Evolutionary conservation across 2,888 invertebrate genomes (phyloP), one percentile per base, ranked within the genome.

Genomic region (Mechanitis mazaeus): DNA sequence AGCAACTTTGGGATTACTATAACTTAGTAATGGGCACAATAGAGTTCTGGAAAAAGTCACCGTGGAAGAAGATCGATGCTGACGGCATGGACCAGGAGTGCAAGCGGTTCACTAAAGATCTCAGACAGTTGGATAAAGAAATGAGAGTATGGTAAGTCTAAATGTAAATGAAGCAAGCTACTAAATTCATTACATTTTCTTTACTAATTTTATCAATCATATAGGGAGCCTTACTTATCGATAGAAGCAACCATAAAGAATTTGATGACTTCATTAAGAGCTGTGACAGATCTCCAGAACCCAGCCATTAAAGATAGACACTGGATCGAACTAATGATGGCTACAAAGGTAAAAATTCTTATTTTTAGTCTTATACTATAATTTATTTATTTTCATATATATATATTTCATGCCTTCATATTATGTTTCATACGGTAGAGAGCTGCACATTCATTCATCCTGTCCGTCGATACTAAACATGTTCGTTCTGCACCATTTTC

Each of bases 41-140:
- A 61, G 94, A 95, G 58, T 96, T 96, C 79, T 98, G 98, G 98
- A 97, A 97, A 83, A 95, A 93, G 64, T 98, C 97, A 0, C 93
- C 95, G 0, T 98, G 98, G 98, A 95, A 95, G 76, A 95, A 96
- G 77, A 96, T 98, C 64, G 97, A 98, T 74, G 96, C 97, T 2
- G 98, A 98, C 75, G 93, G 93, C 59, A 97, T 98, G 96, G 98
- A 98, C 77, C 94, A 96, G 81, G 97, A 98, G 77, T 96, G 97
- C 85, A 98, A 98, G 82, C 94, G 95, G 72, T 96, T 97, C 77
- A 94, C 95, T 0, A 97, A 97, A 76, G 97, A 97, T 71, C 81
- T 97, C 42, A 91, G 96, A 70, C 92, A 91, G 45, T 85, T 98
- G 74, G 94, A 96, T 65, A 97, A 97, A 74, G 95, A 96, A 68